Percentiles rank a stretch among this genome's conserved stretches.
These are phyloP conservation scores for Mirounga angustirostris DNA, from an alignment of 2,113 vertebrate species.

Conservation along the genomic window DNA sequence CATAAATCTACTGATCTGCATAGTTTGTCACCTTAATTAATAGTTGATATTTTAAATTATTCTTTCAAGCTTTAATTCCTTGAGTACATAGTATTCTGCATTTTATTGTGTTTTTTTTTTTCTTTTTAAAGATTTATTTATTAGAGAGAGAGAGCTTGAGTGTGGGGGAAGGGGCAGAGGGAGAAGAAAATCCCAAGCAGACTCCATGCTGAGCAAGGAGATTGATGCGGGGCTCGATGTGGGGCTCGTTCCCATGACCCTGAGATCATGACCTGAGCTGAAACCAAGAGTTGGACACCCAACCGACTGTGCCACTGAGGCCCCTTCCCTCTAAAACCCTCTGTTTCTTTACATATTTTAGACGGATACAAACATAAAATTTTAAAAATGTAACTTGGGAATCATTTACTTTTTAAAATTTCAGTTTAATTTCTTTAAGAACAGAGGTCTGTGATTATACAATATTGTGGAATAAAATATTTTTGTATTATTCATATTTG, in stretches of 20 bases:
- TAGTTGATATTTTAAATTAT: conserved; percentile 32
- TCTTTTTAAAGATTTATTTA: background rate
- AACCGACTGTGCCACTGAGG: background rate
- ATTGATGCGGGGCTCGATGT: background rate
- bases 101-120: background rate
- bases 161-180: background rate
- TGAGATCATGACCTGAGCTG: background rate
- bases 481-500: background rate
- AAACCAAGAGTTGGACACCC: background rate
- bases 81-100: background rate
- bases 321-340: too few relatives aligned
- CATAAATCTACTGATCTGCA: background rate
- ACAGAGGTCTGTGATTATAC: accelerated
- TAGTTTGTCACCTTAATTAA: conserved; percentile 41
- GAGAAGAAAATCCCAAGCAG: background rate
- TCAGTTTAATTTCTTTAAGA: background rate
- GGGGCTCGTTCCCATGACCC: background rate
- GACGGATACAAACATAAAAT: background rate
- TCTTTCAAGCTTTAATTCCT: background rate
- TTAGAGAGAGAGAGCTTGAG: background rate
- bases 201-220: background rate
- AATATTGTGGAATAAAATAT: background rate
- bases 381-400: background rate
- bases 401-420: background rate
- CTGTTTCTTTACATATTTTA: too few relatives aligned